Conservation (phyloP, 2,888 invertebrate genomes). For the Cataglyphis albicans region DNA sequence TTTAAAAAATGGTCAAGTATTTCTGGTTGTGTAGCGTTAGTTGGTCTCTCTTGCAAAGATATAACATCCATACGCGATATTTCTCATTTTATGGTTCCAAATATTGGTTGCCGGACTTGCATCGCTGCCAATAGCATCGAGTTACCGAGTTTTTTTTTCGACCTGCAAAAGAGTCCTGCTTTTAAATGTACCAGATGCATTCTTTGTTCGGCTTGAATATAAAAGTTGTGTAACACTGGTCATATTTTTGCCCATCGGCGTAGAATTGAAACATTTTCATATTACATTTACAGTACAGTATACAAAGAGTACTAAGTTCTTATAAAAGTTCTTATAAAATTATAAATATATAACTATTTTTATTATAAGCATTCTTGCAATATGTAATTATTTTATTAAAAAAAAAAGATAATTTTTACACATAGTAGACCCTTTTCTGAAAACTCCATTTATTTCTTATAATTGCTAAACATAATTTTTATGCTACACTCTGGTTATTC, state of each 20-base stretch:
- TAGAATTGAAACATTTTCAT: conserved; percentile 14
- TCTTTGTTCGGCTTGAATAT: conserved; percentile 72
- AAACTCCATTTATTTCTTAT: background rate
- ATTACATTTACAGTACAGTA: background rate
- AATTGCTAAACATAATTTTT: background rate
- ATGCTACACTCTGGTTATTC: background rate
- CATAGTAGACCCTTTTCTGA: background rate
- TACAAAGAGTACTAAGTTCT: background rate
- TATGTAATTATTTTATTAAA: background rate
- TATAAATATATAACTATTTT: background rate
- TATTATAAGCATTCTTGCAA: background rate
- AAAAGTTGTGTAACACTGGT: conserved; percentile 40
- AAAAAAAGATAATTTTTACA: background rate
- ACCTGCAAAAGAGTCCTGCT: conserved; percentile 62
- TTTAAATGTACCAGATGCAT: conserved; percentile 77
- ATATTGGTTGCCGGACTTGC: conserved; percentile 65
- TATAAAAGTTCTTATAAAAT: background rate
- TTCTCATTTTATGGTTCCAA: conserved; percentile 64
- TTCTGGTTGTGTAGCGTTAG: background rate
- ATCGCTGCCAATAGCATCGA: conserved; percentile 76
- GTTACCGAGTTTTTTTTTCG: conserved; percentile 74
- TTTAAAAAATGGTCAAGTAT: background rate
- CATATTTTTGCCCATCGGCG: conserved; percentile 21
- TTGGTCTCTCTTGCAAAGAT: background rate
- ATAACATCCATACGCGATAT: conserved; percentile 36